A percentile compares a stretch with the other conserved stretches of the same genome.
These are phyloP conservation scores for Hybognathus amarus DNA, from an alignment of 2,797 vertebrate species.

Conservation along the genomic window DNA sequence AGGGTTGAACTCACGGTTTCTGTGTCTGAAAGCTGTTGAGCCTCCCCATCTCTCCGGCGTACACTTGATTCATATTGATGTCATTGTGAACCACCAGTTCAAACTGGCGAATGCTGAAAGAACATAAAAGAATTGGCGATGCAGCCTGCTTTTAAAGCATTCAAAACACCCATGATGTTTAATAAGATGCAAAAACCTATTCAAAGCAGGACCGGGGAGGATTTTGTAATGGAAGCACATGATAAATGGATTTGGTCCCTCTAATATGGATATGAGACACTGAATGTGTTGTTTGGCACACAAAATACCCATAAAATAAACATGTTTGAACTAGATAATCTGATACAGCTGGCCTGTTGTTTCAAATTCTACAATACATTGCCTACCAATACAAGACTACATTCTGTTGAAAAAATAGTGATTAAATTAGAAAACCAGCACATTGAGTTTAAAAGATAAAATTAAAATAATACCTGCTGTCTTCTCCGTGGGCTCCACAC, in stretches of 20 bases:
- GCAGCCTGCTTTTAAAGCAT: slow-evolving; percentile 23
- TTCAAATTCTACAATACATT: background rate
- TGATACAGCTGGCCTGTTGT: slow-evolving; percentile 15
- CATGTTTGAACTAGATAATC: slow-evolving; percentile 18
- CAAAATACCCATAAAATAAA: slow-evolving; percentile 31
- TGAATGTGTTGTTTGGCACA: background rate
- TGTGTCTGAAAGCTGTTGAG: slow-evolving; percentile 86
- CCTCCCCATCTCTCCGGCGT: slow-evolving; percentile 82
- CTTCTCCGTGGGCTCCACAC: slow-evolving; percentile 85
- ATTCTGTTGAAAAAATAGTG: background rate
- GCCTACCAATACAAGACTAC: background rate
- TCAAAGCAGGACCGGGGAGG: slow-evolving; percentile 26
- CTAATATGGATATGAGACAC: slow-evolving; percentile 44
- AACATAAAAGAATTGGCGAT: slow-evolving; percentile 19
- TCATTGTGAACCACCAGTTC: slow-evolving; percentile 81
- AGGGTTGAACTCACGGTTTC: slow-evolving; percentile 81
- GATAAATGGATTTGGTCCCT: slow-evolving; percentile 36
- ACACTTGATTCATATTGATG: slow-evolving; percentile 77
- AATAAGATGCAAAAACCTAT: slow-evolving; percentile 41
- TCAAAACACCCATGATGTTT: slow-evolving; percentile 45
- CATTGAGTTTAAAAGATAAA: background rate
- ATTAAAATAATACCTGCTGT: slow-evolving; percentile 76
- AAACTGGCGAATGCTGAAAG: slow-evolving; percentile 83
- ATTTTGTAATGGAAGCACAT: slow-evolving; percentile 36
- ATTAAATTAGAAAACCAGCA: background rate